A percentile compares a stretch with the other conserved stretches of the same genome.
These are phyloP conservation scores for Papilio protenor DNA, from an alignment of 2,888 invertebrate species.

Conservation along the genomic window DNA sequence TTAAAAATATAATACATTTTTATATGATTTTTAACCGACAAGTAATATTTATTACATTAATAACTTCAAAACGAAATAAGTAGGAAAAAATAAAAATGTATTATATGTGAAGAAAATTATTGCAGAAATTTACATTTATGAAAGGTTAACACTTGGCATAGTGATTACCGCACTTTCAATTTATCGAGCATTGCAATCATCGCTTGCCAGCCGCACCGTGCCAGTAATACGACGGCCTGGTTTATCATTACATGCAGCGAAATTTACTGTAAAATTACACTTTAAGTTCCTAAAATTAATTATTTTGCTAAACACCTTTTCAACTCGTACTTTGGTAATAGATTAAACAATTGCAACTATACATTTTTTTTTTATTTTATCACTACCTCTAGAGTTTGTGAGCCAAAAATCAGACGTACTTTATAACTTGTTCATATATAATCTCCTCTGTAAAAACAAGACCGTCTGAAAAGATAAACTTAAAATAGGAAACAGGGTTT, in stretches of 20 bases:
- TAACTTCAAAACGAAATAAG: not conserved
- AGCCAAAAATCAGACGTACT: too few species aligned
- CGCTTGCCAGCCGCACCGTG: not conserved
- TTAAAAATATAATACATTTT: not conserved
- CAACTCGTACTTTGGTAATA: not conserved
- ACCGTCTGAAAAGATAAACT: not conserved
- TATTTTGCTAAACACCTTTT: not conserved
- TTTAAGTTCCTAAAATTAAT: not conserved
- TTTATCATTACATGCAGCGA: not conserved
- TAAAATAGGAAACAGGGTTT: constrained; percentile 1
- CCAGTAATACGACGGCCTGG: not conserved
- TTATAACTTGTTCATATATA: not conserved
- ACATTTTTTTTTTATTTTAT: too few species aligned
- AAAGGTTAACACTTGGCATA: not conserved
- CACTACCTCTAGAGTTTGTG: too few species aligned
- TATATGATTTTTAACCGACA: not conserved
- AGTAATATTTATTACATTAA: not conserved
- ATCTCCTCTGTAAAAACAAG: not conserved
- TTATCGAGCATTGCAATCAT: constrained; percentile 3
- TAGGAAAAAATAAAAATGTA: not conserved
- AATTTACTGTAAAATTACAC: not conserved
- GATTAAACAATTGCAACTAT: not conserved
- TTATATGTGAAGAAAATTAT: not conserved
- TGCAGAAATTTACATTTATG: not conserved
- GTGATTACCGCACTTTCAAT: constrained; percentile 7